phyloP scores from a whole-genome alignment of 2,888 invertebrate genomes.

The Pterobdella sp. region DNA sequence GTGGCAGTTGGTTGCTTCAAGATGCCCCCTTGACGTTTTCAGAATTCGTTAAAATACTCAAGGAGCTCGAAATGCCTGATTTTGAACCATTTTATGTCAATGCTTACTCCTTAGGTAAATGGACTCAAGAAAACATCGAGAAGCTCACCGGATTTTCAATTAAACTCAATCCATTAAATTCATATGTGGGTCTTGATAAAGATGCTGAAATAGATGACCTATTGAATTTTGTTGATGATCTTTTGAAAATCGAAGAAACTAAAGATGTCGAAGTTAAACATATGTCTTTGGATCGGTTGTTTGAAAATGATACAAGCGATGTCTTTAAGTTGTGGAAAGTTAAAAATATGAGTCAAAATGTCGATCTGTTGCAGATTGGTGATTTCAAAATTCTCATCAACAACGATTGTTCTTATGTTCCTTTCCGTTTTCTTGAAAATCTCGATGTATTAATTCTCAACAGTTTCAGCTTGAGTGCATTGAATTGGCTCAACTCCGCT shows the following conservation, averaged over 20 bases:
- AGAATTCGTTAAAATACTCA: slow-evolving; percentile 20
- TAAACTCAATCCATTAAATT: slow-evolving; percentile 18
- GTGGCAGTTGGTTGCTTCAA: slow-evolving; percentile 26
- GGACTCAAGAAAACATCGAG: slow-evolving; percentile 28
- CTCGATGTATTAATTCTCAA: slow-evolving; percentile 16
- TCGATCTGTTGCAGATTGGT: slow-evolving; percentile 15
- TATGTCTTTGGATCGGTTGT: not conserved
- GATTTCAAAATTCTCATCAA: slow-evolving; percentile 27
- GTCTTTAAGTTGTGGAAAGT: not conserved
- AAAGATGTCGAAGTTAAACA: not conserved
- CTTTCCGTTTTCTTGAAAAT: not conserved
- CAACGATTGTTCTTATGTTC: slow-evolving; percentile 12
- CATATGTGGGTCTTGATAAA: not conserved
- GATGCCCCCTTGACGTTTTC: slow-evolving; percentile 12
- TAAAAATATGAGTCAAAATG: slow-evolving; percentile 13
- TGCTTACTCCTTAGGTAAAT: slow-evolving; percentile 19
- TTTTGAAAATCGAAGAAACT: not conserved
- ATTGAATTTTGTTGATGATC: not conserved
- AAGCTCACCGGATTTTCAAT: slow-evolving; percentile 25
- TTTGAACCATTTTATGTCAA: slow-evolving; percentile 26
- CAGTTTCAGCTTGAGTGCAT: slow-evolving; percentile 9
- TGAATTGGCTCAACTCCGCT: slow-evolving; percentile 20
- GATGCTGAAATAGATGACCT: not conserved
- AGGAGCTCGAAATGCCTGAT: slow-evolving; percentile 27
- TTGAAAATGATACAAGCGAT: not conserved